A percentile compares a stretch with the other conserved stretches of the same genome.
Conservation (phyloP, 2,113 vertebrate species). For the Sinocyclocheilus anshuiensis region DNA sequence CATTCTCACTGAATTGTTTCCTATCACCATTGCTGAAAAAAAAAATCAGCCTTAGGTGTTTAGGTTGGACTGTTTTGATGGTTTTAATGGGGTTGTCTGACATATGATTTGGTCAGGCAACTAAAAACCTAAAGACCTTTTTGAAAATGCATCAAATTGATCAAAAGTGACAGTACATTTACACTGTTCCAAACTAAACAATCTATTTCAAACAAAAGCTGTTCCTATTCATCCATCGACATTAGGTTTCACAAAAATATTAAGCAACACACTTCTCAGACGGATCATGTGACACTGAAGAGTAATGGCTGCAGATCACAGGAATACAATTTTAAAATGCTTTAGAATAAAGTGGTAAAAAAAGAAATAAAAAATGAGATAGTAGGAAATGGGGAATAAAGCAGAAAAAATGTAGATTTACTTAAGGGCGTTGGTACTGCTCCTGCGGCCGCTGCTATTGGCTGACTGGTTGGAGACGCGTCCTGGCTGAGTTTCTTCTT, state of each 20-base stretch:
- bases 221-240: no score
- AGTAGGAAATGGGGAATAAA: constrained; percentile 5
- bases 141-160: no score
- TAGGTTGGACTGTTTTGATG: not conserved
- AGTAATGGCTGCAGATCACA: no score
- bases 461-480: constrained; percentile 59
- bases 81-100: not conserved
- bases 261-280: no score
- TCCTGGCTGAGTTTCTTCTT: constrained; percentile 86
- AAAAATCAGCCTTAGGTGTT: not conserved
- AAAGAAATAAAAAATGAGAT: not conserved
- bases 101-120: not conserved
- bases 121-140: no score
- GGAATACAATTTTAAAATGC: no score
- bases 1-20: not conserved
- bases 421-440: constrained; percentile 64
- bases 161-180: no score
- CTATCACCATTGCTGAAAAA: not conserved
- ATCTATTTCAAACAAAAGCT: no score
- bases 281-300: no score
- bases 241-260: no score
- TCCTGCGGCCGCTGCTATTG: constrained; percentile 45
- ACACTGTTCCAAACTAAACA: no score
- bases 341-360: not conserved
- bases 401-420: constrained; percentile 48